Evolutionary conservation across 1,140 invertebrate genomes (phyloP).

Genomic region (Potamilus streckersoni): DNA sequence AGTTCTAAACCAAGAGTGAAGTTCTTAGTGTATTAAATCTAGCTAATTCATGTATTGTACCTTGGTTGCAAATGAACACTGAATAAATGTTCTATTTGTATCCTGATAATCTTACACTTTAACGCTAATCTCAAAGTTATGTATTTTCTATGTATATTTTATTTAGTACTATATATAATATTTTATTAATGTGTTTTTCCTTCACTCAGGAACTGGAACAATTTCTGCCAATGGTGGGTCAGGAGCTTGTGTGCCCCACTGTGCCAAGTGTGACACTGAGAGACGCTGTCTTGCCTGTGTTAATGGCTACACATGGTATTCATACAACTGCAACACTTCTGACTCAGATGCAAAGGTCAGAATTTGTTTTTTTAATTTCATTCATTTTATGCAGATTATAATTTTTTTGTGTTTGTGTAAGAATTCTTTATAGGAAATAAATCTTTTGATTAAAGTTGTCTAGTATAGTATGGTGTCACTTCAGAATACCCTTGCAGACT

Average conservation of each 20-base stretch:
- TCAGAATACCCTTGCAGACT: too few species aligned
- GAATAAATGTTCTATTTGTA: neutral
- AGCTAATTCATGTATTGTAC: neutral
- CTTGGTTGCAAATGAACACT: neutral
- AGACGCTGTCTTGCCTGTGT: slow-evolving; percentile 40
- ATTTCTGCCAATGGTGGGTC: slow-evolving; percentile 42
- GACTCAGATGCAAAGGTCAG: too few species aligned
- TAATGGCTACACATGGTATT: slow-evolving; percentile 30
- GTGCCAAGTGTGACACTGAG: slow-evolving; percentile 35
- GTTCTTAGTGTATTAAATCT: neutral
- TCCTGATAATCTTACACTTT: too few species aligned
- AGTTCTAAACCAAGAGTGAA: neutral
- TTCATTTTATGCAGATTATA: too few species aligned
- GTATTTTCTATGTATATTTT: neutral
- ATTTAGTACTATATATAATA: neutral
- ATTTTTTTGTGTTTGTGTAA: too few species aligned
- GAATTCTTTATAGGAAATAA: too few species aligned
- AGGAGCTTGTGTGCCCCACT: slow-evolving; percentile 43
- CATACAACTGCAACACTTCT: slow-evolving; percentile 35
- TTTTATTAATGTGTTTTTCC: neutral
- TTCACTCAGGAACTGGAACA: slow-evolving; percentile 39
- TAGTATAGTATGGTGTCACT: too few species aligned
- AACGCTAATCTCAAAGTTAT: neutral
- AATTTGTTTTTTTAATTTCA: too few species aligned
- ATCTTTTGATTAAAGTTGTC: too few species aligned